Evolutionary conservation across 2,113 vertebrate species (phyloP), one percentile per base, ranked within the genome.

Genomic region (Mystacornis crossleyi): DNA sequence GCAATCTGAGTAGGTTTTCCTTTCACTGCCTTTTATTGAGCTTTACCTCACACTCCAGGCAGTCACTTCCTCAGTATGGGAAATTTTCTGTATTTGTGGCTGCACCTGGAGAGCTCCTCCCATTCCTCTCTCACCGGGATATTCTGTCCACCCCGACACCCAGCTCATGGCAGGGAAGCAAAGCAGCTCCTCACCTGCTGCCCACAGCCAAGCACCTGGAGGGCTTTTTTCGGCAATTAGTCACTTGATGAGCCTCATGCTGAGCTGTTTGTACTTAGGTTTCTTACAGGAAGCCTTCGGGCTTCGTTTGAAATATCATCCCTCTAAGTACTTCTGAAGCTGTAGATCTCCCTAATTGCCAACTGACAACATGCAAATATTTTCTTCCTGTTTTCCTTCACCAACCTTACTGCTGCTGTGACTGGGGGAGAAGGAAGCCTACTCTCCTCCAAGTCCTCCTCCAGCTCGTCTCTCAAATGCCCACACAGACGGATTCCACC

Each of bases 391-490:
- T 69, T 47, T 75, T 75, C 43, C 34, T 55, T 64, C 72, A 20
- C 7, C 29, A 60, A 6, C 5, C 13, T 54, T 23, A 26, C 3
- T 45, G 31, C 29, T 69, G 21, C 62, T 2, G 2, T 18, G 54
- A 26, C 26, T 17, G 14, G 9, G 20, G 24, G 26, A 53, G 23
- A 75, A 82, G 48, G 25, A 45, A 54, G 33, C 31, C 33, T 55
- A 5, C 31, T 53, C 47, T 71, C 38, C n/a, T 55, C 55, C 18
- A 60, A 73, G 24, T n/a, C 12, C 33, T 88, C 47, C 12, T 78
- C 36, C 33, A 81, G 36, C 28, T 69, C 0, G 0, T 45, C n/a
- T 73, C 28, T 18, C 33, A 47, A 66, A 14, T 15, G 43, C 40
- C 31, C 40, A 14, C 21, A 25, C 24, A 69, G 36, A 42, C 2